Base-by-base conservation (phyloP, 2,113 vertebrate species). In the Galbula dea region DNA sequence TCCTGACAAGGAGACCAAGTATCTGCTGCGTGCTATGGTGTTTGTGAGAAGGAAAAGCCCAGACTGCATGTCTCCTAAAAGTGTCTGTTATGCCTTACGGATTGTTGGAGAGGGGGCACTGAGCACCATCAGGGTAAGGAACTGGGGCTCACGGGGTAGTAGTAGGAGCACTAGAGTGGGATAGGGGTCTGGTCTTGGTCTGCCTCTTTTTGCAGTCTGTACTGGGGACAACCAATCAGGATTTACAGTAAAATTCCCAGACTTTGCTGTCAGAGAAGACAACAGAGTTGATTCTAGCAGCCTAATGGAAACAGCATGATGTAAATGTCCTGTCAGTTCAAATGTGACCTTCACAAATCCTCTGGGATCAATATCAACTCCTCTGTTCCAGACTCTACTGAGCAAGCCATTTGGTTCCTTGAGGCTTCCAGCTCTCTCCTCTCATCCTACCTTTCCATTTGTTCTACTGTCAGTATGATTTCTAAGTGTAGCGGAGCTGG, bases 1-100 rank as follows among this genome's bases (percentile, higher is more conserved):
- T 52, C 99, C 99, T 29, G 49, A 95, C 78, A 97, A 97, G 73
- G 93, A 98, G 85, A 97, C 80, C 92, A 97, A 96, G 65, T 98
- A 99, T 88, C 95, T 96, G 41, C 92, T 99, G 87, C 98, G 80
- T 92, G 96, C 98, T 17, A 81, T 73, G 45, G 96, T 99, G 61
- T 97, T 79, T 34, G 98, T 98, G 87, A 98, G 97, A 97, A 97
- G 96, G 93, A 81, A 90, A 65, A 77, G 43, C 30, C 86, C 88
- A 18, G 79, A 66, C 23, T 10, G 69, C 0, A 11, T 58, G 32
- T 65, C 91, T 15, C 29, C 83, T 1, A 30, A 94, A 57, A 97
- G 92, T 61, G 96, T 88, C 17, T 68, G 37, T 45, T 98, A 98
- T 41, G 29, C 90, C 49, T 96, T 99, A 65, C 96, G 96, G 45